Conservation (phyloP, 37 sponge, comb jelly and placozoan species). For the Tethya wilhelma region DNA sequence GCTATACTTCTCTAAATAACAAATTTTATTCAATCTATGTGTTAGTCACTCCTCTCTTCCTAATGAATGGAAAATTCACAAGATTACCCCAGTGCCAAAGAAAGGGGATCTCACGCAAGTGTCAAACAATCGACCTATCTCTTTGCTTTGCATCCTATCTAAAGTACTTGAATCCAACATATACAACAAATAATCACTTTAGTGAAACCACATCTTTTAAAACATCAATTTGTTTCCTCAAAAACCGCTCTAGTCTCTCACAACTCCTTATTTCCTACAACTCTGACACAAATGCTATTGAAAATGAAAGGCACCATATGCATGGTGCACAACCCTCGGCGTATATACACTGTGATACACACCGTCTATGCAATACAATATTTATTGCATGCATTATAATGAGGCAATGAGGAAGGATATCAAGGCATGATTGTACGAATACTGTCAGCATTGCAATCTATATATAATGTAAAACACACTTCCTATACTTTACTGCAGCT, state of each 20-base stretch:
- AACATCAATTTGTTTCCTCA: slow-evolving; percentile 26
- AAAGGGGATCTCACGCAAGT: neutral
- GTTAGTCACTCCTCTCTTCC: too few species aligned
- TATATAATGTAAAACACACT: too few species aligned
- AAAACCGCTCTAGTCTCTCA: neutral
- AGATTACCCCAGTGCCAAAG: slow-evolving; percentile 24
- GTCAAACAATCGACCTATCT: slow-evolving; percentile 42
- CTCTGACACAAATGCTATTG: neutral
- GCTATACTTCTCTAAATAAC: neutral
- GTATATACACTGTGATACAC: too few species aligned
- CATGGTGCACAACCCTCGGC: too few species aligned
- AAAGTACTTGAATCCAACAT: slow-evolving; percentile 29
- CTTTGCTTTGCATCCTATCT: slow-evolving; percentile 36
- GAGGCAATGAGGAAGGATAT: too few species aligned
- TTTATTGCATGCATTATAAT: too few species aligned
- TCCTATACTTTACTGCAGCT: too few species aligned
- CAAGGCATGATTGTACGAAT: too few species aligned
- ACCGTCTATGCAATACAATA: too few species aligned
- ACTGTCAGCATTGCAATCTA: too few species aligned
- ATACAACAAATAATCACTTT: slow-evolving; percentile 28
- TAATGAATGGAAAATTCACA: slow-evolving; percentile 34
- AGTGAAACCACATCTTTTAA: neutral
- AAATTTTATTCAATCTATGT: too few species aligned
- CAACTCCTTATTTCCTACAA: slow-evolving; percentile 1
- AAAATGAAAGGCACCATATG: too few species aligned